phyloP scores from a whole-genome alignment of 2,888 invertebrate species.

The Arge pagana region DNA sequence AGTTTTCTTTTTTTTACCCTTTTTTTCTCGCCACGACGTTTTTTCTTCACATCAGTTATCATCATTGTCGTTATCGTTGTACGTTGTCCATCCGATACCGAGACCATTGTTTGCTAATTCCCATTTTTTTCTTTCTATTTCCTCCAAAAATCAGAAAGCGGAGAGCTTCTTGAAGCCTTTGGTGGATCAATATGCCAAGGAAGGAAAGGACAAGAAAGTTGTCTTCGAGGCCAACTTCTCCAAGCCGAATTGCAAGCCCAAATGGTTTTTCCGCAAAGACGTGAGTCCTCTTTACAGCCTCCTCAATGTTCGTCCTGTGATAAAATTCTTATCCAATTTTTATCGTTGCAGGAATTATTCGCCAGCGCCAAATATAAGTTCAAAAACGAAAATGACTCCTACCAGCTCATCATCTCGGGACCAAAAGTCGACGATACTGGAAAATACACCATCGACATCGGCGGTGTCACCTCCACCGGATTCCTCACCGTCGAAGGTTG shows the following conservation, averaged over 20 bases:
- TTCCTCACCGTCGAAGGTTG: conserved; percentile 91
- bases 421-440: conserved; percentile 97
- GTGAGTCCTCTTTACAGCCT: conserved; percentile 65
- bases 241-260: conserved; percentile 92
- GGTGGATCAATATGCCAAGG: conserved; percentile 90
- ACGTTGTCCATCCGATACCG: neutral
- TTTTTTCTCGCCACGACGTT: conserved; percentile 13
- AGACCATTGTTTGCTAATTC: conserved; percentile 31
- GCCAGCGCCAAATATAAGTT: conserved; percentile 96
- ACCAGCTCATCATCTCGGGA: conserved; percentile 84
- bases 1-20: conserved; percentile 1
- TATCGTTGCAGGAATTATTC: conserved; percentile 79
- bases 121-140: conserved; percentile 41
- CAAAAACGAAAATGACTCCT: conserved; percentile 87
- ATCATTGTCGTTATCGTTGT: neutral
- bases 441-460: conserved; percentile 94
- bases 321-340: neutral
- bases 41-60: conserved; percentile 12
- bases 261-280: conserved; percentile 91
- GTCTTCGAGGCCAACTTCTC: conserved; percentile 93
- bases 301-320: neutral
- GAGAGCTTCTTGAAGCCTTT: conserved; percentile 93
- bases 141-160: conserved; percentile 73
- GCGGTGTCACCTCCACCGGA: conserved; percentile 84
- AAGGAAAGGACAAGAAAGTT: conserved; percentile 96